Evolutionary conservation across 2,797 vertebrate genomes (phyloP), one percentile per base, ranked within the genome.

Genomic region (Aldrovandia affinis): DNA sequence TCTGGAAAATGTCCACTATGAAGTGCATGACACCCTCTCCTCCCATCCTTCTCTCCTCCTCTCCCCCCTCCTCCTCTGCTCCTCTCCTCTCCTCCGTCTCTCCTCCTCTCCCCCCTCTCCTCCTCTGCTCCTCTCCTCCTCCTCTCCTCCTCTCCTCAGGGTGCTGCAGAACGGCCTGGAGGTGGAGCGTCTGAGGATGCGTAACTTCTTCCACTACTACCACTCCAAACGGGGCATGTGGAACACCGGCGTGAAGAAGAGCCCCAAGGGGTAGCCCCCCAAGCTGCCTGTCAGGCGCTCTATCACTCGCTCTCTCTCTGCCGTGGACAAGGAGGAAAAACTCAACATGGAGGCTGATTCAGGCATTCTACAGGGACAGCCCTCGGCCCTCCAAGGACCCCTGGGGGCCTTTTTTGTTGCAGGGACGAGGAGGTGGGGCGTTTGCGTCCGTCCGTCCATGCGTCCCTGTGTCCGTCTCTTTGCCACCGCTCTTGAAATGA

Each of bases 161-260:
- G 98, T 99, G 61, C 94, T 99, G 61, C 98, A 99, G 93, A 98
- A 96, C 0, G 98, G 98, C 86, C 93, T 99, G 93, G 98, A 99
- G 92, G 98, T 99, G 57, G 98, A 99, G 89, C 92, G 98, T 57
- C 94, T 99, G 78, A 95, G 98, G 6, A 92, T 99, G 87, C 94
- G 98, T 85, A 97, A 99, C 94, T 99, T 99, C 91, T 99, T 97
- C 92, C 98, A 99, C 90, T 97, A 98, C 93, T 98, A 96, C 92
- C 98, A 99, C 94, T 99, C 98, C 89, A 98, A 98, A 90, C 94
- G 98, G 0, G 98, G 98, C 89, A 99, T 99, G 98, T 99, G 98
- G 98, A 97, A 97, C 7, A 86, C 97, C 0, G 97, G 95, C 89
- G 96, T 95, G 93, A 97, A 96, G 90, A 97, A 97, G 89, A 91